Base-by-base conservation (phyloP, 2,888 invertebrate species). In the Eupelmus urozonus region DNA sequence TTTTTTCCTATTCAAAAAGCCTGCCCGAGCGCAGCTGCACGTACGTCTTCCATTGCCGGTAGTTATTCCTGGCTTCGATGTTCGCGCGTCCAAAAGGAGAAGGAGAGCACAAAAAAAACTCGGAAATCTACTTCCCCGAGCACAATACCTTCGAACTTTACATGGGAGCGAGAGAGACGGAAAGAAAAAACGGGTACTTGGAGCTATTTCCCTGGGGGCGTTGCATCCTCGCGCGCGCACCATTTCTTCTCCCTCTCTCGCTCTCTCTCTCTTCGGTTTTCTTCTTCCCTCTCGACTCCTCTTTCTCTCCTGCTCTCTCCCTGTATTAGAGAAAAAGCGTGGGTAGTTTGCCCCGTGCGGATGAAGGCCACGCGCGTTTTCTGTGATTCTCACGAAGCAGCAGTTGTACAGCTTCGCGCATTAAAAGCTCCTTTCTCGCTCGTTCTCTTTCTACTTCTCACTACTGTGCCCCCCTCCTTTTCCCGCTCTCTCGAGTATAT, bases 91-190 rank as follows among this genome's bases (percentile, higher is more conserved):
- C 34, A 34, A 34, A 9, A 34, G 34, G 25, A 13, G n/a, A n/a
- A n/a, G n/a, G n/a, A n/a, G n/a, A n/a, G n/a, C n/a, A 20, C 40
- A 66, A 45, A 69, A 71, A 73, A 78, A 80, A 80, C 74, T 80
- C 70, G 62, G 72, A 73, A 80, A 80, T 80, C 76, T 76, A 76
- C 73, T 80, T 75, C 66, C 59, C 63, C 65, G 57, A 72, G 71
- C 57, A 78, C 72, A 79, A 79, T 79, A 71, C 75, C 75, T 49
- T 78, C 76, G 62, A 60, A 78, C 78, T 76, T 80, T 80, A 80
- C 79, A 80, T 80, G 73, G 60, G 59, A 63, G 75, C 3, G 34
- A 34, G 34, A 5, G 9, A 9, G 34, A 34, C 5, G 34, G 9
- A 34, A 9, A 34, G 34, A 34, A 67, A 73, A 57, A 73, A 66